Evolutionary conservation across 2,113 vertebrate genomes (phyloP), one percentile per base, ranked within the genome.

Genomic region (Rhynchopsitta pachyrhyncha): DNA sequence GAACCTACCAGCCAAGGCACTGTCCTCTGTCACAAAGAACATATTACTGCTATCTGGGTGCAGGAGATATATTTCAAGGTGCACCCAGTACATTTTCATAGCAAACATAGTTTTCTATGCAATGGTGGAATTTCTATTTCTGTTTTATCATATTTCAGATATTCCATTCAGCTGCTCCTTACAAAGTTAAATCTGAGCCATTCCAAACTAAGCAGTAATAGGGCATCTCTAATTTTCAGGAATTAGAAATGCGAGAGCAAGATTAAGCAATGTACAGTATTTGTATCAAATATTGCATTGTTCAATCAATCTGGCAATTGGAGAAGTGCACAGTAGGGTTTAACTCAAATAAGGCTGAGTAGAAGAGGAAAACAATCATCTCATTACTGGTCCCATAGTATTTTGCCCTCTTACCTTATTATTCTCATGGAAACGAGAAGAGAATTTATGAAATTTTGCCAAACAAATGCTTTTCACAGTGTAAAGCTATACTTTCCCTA

Each of bases 1-100:
- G 41, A 82, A 6, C 17, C 11, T 25, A 11, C 23, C 15, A 73
- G 15, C 18, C 46, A 28, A n/a, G 69, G 77, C 44, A 1, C 31
- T 18, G 28, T 41, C 70, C 66, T 76, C 57, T n/a, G 1, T 19
- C 11, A 31, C 11, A 63, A 11, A 53, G 94, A 94, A 85, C 71
- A 41, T 63, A 69, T 75, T 92, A 88, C 92, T 94, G 95, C 93
- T 93, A 39, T 52, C 96, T 96, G 95, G 59, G 85, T 86, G 88
- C 82, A 52, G 71, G 25, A 86, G 50, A 55, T 74, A 93, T 22
- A 94, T 41, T 88, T 86, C 94, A 90, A 46, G 22, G 49, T 16
- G 18, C 1, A 23, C 13, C 3, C 9, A 44, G 13, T 0, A 16
- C 1, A 2, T 66, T 83, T 76, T 17, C 7, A 35, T 1, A 31